Conservation (phyloP, 2,888 invertebrate species). For the Candidula unifasciata region DNA sequence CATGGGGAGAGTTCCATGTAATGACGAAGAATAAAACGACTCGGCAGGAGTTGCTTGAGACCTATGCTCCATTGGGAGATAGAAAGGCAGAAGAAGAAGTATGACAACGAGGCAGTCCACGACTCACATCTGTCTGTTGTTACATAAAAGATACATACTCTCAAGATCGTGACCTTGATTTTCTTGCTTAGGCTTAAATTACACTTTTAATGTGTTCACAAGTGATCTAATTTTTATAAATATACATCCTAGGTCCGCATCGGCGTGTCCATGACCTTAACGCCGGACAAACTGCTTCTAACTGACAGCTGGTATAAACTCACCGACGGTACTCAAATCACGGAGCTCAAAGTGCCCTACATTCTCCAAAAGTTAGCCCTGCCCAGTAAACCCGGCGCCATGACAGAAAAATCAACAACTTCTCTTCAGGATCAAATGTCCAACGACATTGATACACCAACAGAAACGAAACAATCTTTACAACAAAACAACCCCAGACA, state of each 20-base stretch:
- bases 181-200: too few relatives aligned
- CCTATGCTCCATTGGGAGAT: too few relatives aligned
- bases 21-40: too few relatives aligned
- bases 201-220: too few relatives aligned
- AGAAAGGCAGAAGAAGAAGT: too few relatives aligned
- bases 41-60: too few relatives aligned
- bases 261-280: conserved; percentile 57
- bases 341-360: conserved; percentile 56
- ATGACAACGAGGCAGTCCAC: too few relatives aligned
- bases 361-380: conserved; percentile 48
- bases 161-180: too few relatives aligned
- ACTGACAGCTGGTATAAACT: conserved; percentile 59
- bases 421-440: neutral
- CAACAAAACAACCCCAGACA: neutral
- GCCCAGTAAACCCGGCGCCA: neutral
- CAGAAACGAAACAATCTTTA: neutral
- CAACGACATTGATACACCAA: neutral
- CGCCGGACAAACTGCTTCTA: conserved; percentile 51
- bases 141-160: too few relatives aligned
- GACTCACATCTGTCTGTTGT: too few relatives aligned
- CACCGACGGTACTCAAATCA: conserved; percentile 54
- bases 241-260: conserved; percentile 54
- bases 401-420: neutral
- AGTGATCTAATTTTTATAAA: too few relatives aligned
- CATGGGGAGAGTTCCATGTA: too few relatives aligned